Conservation (phyloP, 2,888 invertebrate genomes). For the Troilus luridus region DNA sequence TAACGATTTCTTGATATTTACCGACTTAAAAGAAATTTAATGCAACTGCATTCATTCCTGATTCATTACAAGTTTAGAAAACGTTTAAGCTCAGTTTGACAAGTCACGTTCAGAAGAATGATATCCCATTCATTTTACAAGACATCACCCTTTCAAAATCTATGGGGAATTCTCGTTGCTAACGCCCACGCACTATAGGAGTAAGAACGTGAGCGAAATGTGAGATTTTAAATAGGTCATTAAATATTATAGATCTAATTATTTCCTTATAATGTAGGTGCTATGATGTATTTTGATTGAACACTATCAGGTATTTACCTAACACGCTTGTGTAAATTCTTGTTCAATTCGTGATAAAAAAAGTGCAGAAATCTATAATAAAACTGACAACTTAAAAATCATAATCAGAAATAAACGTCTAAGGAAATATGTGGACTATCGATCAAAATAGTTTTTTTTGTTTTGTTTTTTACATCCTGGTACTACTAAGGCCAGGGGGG, state of each 20-base stretch:
- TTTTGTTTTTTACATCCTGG: too few relatives aligned
- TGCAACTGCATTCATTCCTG: neutral
- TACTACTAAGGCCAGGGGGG: too few relatives aligned
- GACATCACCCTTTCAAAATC: constrained; percentile 16
- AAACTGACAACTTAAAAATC: too few relatives aligned
- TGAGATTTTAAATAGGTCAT: neutral
- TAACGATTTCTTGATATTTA: too few relatives aligned
- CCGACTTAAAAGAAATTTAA: neutral
- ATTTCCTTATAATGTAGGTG: neutral
- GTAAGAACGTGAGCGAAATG: constrained; percentile 1
- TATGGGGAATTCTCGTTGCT: neutral
- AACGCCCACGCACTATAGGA: neutral
- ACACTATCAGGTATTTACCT: neutral
- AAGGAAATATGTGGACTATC: too few relatives aligned
- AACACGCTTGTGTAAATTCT: neutral
- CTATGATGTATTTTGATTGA: neutral
- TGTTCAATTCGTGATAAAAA: too few relatives aligned
- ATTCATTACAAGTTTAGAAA: neutral
- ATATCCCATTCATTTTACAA: constrained; percentile 9
- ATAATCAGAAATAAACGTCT: too few relatives aligned
- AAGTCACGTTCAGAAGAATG: constrained; percentile 7
- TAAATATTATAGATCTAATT: neutral
- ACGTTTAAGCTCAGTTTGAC: neutral
- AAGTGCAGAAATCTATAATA: too few relatives aligned
- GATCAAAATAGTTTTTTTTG: too few relatives aligned